Conservation (phyloP, 2,888 invertebrate genomes). For the Parasteatoda lunata region DNA sequence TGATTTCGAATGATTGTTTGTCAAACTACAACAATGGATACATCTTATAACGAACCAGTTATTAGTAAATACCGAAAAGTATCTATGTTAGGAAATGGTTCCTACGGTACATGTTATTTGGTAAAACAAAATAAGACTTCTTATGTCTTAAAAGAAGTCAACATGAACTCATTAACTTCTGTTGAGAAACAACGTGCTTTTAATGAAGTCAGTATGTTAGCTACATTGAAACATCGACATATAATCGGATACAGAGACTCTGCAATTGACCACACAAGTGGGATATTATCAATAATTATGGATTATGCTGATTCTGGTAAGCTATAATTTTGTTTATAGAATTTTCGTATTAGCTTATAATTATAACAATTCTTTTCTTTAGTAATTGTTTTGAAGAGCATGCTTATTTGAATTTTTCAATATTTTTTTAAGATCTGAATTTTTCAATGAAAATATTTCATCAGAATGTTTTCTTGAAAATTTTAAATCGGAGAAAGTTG, state of each 20-base stretch:
- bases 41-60: too few species aligned
- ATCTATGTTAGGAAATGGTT: conserved; percentile 75
- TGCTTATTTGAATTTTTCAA: too few species aligned
- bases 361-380: too few species aligned
- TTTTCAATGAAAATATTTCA: too few species aligned
- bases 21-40: too few species aligned
- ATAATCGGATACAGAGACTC: conserved; percentile 76
- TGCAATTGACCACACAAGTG: conserved; percentile 74
- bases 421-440: too few species aligned
- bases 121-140: conserved; percentile 73
- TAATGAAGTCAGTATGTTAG: conserved; percentile 75
- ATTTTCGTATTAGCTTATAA: too few species aligned
- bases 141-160: conserved; percentile 76
- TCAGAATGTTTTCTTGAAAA: too few species aligned
- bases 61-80: conserved; percentile 65
- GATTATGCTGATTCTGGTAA: conserved; percentile 76
- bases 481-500: too few species aligned
- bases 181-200: conserved; percentile 73
- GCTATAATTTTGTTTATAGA: not conserved
- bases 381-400: too few species aligned
- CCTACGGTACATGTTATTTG: conserved; percentile 76
- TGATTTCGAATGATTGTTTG: too few species aligned
- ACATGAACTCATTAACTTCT: conserved; percentile 73
- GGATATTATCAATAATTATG: conserved; percentile 76
- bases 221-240: conserved; percentile 75